Evolutionary conservation across 2,888 invertebrate genomes (phyloP).

Genomic region (Andrena praecox): DNA sequence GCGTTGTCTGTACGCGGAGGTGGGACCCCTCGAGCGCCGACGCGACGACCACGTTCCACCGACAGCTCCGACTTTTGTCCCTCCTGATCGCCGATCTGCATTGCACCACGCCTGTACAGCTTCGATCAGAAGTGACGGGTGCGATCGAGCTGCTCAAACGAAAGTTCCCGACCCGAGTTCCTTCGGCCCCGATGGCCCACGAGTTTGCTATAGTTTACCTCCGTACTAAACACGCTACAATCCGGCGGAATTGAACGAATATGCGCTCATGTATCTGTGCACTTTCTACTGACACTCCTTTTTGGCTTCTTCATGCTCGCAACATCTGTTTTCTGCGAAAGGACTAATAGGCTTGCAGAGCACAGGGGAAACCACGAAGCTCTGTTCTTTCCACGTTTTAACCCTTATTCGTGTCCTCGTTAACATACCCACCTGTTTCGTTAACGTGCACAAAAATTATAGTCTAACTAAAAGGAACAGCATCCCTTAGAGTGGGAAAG

Average conservation of each 20-base stretch:
- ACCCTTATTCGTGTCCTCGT: too few relatives aligned
- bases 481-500: too few relatives aligned
- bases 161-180: slow-evolving; percentile 47
- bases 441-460: too few relatives aligned
- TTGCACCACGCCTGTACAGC: slow-evolving; percentile 70
- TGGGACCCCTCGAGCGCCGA: slow-evolving; percentile 68
- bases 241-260: not conserved
- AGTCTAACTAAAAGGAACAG: too few relatives aligned
- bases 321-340: not conserved
- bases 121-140: slow-evolving; percentile 66
- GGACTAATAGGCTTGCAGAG: too few relatives aligned
- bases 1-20: slow-evolving; percentile 39
- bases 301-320: not conserved
- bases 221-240: not conserved
- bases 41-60: slow-evolving; percentile 60
- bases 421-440: too few relatives aligned
- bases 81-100: slow-evolving; percentile 63
- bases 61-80: slow-evolving; percentile 69
- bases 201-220: slow-evolving; percentile 18
- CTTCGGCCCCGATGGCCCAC: not conserved
- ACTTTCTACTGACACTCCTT: not conserved
- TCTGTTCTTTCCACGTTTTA: too few relatives aligned
- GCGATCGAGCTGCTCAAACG: slow-evolving; percentile 54
- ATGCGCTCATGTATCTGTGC: too few relatives aligned
- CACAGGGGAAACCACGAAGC: too few relatives aligned